Evolutionary conservation across 2,113 vertebrate genomes (phyloP).

Genomic region (Pseudolaguvia tuberculata): DNA sequence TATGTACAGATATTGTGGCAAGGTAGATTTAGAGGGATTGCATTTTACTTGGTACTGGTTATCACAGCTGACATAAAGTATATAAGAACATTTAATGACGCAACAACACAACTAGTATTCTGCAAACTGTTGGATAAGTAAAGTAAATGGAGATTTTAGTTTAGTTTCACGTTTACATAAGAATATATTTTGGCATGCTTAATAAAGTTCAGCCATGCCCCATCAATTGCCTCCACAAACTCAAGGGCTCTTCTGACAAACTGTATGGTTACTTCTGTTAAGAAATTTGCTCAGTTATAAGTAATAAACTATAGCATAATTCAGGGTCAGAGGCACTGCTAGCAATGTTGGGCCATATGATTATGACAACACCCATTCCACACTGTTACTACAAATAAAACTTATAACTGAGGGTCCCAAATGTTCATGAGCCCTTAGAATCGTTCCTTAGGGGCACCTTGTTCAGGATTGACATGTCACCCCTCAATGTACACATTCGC

Average conservation of each 20-base stretch:
- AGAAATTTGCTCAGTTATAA: constrained; percentile 59
- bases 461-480: constrained; percentile 62
- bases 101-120: constrained; percentile 18
- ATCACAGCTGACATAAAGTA: constrained; percentile 13
- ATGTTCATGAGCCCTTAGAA: no score
- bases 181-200: constrained; percentile 28
- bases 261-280: constrained; percentile 63
- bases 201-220: constrained; percentile 46
- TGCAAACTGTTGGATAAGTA: constrained; percentile 22
- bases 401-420: no score
- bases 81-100: not conserved
- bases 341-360: no score
- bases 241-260: constrained; percentile 72
- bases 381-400: no score
- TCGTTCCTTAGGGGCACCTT: no score
- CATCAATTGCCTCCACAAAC: constrained; percentile 48
- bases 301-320: constrained; percentile 62
- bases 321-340: no score
- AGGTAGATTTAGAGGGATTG: constrained; percentile 34
- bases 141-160: constrained; percentile 4
- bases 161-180: constrained; percentile 37
- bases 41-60: constrained; percentile 43
- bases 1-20: constrained; percentile 43
- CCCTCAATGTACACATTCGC: constrained; percentile 46
- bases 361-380: no score